Conservation (phyloP, 2,113 vertebrate genomes). For the Saccopteryx leptura region DNA sequence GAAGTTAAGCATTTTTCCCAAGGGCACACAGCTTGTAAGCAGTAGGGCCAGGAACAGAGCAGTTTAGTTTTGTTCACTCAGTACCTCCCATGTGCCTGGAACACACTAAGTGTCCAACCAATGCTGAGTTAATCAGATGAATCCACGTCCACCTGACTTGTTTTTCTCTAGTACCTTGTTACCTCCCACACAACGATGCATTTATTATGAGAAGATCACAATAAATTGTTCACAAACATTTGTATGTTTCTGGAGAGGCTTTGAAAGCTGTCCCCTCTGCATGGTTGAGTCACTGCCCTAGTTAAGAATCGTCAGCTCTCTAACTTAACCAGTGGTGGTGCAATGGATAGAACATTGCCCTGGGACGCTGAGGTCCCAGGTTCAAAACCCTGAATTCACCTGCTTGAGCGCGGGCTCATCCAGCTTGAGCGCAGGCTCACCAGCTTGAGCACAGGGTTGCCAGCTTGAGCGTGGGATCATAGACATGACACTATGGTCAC, state of each 20-base stretch:
- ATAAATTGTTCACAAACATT: conserved; percentile 25
- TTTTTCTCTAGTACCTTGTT: neutral
- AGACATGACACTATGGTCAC: too few species aligned
- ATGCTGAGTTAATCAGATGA: neutral
- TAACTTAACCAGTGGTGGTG: too few species aligned
- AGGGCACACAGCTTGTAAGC: neutral
- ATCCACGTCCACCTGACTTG: neutral
- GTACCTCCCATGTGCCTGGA: neutral
- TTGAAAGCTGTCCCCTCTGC: neutral
- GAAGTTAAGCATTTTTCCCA: neutral
- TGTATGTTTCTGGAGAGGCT: neutral
- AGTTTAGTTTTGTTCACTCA: neutral
- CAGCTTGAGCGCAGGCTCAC: too few species aligned
- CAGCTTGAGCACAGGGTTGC: too few species aligned
- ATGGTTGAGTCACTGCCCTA: neutral
- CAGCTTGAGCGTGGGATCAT: too few species aligned
- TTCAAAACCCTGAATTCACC: too few species aligned
- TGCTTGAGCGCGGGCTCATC: too few species aligned
- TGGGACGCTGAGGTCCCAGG: too few species aligned
- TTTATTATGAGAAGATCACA: conserved; percentile 52
- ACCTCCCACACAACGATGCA: conserved; percentile 44
- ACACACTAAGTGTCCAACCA: neutral
- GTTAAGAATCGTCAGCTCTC: neutral
- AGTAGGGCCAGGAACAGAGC: neutral
- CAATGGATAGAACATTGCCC: too few species aligned